Base-by-base conservation (phyloP, 2,113 vertebrate species). In the Epinephelus cyanopodus region DNA sequence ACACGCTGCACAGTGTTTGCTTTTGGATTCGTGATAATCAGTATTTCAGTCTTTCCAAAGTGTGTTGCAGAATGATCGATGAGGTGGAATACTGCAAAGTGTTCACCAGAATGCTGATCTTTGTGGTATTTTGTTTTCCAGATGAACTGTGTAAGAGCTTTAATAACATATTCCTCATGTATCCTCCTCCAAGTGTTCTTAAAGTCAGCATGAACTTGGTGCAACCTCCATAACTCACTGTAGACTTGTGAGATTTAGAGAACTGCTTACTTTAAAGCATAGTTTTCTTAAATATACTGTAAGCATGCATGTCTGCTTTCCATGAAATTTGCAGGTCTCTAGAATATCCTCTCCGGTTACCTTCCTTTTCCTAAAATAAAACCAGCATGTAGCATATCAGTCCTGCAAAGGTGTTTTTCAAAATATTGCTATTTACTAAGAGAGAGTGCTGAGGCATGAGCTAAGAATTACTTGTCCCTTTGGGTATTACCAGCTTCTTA, bases 21-120 rank as follows among this genome's bases (percentile, higher is more conserved):
- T 37, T 72, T 52, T n/a, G n/a, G 66, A 54, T 81, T 77, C 39
- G 48, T 57, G 69, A 63, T 74, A 58, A 83, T 74, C 68, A 70
- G 45, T 53, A 19, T n/a, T 76, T 74, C 21, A 3, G 78, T 60
- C 33, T 70, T 39, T 50, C n/a, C 19, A 42, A 77, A 69, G 53
- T 13, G 63, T 54, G 66, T 62, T 62, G 48, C 73, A 72, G 77
- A 77, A 79, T 83, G 77, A 86, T 81, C 48, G 65, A 88, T 86
- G 74, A 47, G 70, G 56, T 10, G 53, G 47, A 77, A 27, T 15
- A 10, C 61, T 70, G 57, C 48, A 67, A 29, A 65, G 11, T 53
- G 65, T 33, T 27, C 11, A 39, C 56, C 50, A 48, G 74, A 84
- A 85, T 76, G 71, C 79, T 76, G 75, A 75, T 69, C 54, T 37